Conservation (phyloP, 2,888 invertebrate genomes). For the Pherbina coryleti region DNA sequence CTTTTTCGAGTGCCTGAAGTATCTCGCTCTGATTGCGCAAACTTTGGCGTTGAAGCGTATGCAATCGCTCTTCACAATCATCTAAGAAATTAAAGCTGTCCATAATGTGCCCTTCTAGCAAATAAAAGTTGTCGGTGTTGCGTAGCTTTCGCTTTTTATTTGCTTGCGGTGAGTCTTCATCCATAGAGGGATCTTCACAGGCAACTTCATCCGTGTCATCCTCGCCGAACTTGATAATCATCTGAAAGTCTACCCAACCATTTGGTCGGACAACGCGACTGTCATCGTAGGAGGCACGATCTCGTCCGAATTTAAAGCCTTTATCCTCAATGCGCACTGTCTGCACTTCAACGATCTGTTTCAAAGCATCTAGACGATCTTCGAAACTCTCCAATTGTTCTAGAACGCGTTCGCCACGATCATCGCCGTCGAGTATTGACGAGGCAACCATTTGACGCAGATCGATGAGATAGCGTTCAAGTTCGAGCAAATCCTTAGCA, state of each 20-base stretch:
- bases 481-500: constrained; percentile 73
- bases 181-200: constrained; percentile 7
- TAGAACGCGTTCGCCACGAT: constrained; percentile 61
- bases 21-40: constrained; percentile 63
- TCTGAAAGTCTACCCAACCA: constrained; percentile 67
- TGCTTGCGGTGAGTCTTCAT: constrained; percentile 52
- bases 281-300: constrained; percentile 63
- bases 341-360: constrained; percentile 81
- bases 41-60: constrained; percentile 59
- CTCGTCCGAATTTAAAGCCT: constrained; percentile 71
- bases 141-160: constrained; percentile 65
- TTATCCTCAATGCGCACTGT: constrained; percentile 71
- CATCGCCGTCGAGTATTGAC: constrained; percentile 63
- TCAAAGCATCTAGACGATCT: constrained; percentile 81
- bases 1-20: constrained; percentile 65
- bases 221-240: constrained; percentile 67
- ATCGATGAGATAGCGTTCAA: constrained; percentile 65
- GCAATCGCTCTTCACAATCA: constrained; percentile 62
- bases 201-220: constrained; percentile 37
- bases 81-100: constrained; percentile 64
- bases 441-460: constrained; percentile 67
- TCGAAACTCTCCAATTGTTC: constrained; percentile 76
- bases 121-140: constrained; percentile 61
- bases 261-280: constrained; percentile 63
- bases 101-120: constrained; percentile 65